A percentile compares a stretch with the other conserved stretches of the same genome.
These are phyloP conservation scores for Aptenodytes patagonicus DNA, from an alignment of 2,113 vertebrate genomes.

Conservation along the genomic window DNA sequence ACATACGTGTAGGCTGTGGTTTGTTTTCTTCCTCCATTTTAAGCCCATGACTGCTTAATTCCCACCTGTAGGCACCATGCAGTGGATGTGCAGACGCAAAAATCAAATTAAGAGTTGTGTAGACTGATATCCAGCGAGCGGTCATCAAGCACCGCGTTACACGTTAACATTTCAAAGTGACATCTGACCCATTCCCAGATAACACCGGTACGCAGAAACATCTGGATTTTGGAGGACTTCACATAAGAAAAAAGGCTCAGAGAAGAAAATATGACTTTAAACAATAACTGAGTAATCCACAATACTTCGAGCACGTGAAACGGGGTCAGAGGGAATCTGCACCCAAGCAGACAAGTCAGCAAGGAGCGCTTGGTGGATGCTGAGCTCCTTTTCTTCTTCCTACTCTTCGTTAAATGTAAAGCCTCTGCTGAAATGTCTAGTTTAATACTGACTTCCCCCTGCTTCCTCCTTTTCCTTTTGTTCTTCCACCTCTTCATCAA, in stretches of 20 bases:
- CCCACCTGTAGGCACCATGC: background rate
- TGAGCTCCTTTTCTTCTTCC: background rate
- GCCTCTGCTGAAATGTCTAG: background rate
- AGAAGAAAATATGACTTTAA: background rate
- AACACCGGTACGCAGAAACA: fast-evolving
- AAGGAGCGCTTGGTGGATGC: background rate
- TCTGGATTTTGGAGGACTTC: background rate
- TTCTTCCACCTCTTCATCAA: background rate
- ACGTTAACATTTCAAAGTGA: fast-evolving
- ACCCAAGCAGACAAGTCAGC: background rate
- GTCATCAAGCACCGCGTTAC: background rate
- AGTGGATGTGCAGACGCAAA: background rate
- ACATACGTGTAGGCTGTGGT: fast-evolving
- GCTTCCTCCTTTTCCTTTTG: background rate
- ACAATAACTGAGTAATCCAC: background rate
- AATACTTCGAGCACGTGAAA: fast-evolving
- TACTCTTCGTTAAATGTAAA: background rate
- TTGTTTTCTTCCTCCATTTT: background rate
- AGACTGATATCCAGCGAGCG: fast-evolving
- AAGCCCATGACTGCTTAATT: background rate
- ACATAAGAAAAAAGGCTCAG: background rate
- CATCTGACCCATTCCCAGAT: background rate
- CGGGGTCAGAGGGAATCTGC: background rate
- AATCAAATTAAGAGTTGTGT: background rate
- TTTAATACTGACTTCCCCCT: background rate